phyloP scores from a whole-genome alignment of 2,797 vertebrate genomes.

The Propithecus perrieri region DNA sequence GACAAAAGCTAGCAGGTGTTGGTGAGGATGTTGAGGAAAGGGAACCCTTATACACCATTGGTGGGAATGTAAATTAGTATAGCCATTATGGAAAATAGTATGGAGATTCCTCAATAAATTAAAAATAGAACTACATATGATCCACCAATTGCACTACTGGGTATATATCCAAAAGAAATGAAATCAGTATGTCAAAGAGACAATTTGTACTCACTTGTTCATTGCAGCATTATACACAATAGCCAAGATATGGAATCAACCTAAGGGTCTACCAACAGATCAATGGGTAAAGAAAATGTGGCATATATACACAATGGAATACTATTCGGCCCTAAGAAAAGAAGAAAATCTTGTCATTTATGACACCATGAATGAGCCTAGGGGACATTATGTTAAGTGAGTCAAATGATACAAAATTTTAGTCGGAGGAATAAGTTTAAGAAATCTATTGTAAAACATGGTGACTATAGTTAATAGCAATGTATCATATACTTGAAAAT shows the following conservation, averaged over 20 bases:
- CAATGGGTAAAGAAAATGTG: rapidly evolving
- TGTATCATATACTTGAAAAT: background rate
- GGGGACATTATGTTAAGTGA: background rate
- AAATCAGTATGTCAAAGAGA: background rate
- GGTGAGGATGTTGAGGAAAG: background rate
- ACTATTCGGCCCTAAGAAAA: background rate
- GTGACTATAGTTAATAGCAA: background rate
- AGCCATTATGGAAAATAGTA: background rate
- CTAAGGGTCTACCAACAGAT: background rate
- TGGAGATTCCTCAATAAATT: background rate
- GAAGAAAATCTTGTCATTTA: background rate
- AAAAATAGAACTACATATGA: background rate
- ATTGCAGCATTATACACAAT: too few relatives aligned
- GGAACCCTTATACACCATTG: background rate
- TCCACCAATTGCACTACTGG: background rate
- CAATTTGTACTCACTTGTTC: background rate
- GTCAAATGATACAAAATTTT: background rate
- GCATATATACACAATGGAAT: rapidly evolving
- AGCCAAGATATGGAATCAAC: background rate
- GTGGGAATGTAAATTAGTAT: background rate
- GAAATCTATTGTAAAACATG: background rate
- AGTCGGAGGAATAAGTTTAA: background rate
- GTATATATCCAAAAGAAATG: background rate
- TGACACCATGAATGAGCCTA: background rate
- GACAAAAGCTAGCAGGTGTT: background rate